A percentile compares a stretch with the other conserved stretches of the same genome.
Conservation (phyloP, 2,797 vertebrate genomes). For the Triplophysa yarkandensis region DNA sequence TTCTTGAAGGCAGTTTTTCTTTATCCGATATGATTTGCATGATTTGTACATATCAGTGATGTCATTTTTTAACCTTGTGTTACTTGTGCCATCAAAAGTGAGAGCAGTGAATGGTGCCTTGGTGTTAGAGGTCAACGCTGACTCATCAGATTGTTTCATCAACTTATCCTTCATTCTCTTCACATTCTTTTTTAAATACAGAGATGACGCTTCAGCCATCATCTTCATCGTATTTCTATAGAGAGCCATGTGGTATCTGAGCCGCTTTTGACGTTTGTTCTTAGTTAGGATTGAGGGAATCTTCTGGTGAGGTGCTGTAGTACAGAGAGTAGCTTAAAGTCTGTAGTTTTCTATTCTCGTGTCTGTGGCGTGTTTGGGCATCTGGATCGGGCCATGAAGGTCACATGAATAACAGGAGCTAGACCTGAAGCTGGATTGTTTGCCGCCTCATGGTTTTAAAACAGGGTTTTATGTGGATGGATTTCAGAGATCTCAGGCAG, state of each 20-base stretch:
- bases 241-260: slow-evolving; percentile 19
- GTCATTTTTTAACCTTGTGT: slow-evolving; percentile 3
- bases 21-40: slow-evolving; percentile 24
- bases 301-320: slow-evolving; percentile 71
- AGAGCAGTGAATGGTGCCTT: slow-evolving; percentile 68
- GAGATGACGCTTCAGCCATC: neutral
- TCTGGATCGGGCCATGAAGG: slow-evolving; percentile 6
- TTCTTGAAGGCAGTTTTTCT: neutral
- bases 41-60: slow-evolving; percentile 20
- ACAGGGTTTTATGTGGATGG: slow-evolving; percentile 72
- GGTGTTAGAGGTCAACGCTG: slow-evolving; percentile 65
- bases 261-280: slow-evolving; percentile 49
- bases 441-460: slow-evolving; percentile 73
- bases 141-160: slow-evolving; percentile 29
- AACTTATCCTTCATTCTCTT: neutral
- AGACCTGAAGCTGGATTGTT: slow-evolving; percentile 61
- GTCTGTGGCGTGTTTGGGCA: slow-evolving; percentile 14
- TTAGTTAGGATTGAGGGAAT: slow-evolving; percentile 24
- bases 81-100: slow-evolving; percentile 46
- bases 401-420: neutral
- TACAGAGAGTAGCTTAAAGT: slow-evolving; percentile 59
- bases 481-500: slow-evolving; percentile 55
- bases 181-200: neutral
- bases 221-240: slow-evolving; percentile 8
- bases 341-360: slow-evolving; percentile 15